Evolutionary conservation across 2,888 invertebrate species (phyloP).

Genomic region (Metellina segmentata): DNA sequence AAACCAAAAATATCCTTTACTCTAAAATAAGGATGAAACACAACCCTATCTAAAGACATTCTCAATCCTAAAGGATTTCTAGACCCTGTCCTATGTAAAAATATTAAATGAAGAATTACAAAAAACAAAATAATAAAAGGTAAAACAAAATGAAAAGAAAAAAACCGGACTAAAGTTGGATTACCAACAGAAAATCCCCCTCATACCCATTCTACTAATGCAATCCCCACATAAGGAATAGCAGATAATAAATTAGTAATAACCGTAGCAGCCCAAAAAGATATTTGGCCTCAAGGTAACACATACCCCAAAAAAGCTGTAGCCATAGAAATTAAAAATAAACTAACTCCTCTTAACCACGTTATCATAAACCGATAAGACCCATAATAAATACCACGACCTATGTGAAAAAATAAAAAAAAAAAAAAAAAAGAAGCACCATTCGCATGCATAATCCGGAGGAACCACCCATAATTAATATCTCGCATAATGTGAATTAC

Average conservation of each 20-base stretch:
- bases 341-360: slow-evolving; percentile 86
- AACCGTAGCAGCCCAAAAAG: slow-evolving; percentile 90
- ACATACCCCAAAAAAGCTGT: slow-evolving; percentile 90
- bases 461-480: slow-evolving; percentile 86
- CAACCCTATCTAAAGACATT: slow-evolving; percentile 86
- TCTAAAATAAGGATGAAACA: slow-evolving; percentile 86
- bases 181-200: slow-evolving; percentile 89
- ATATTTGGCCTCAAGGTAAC: slow-evolving; percentile 90
- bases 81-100: slow-evolving; percentile 86
- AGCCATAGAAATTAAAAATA: slow-evolving; percentile 86
- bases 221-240: slow-evolving; percentile 86
- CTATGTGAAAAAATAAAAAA: slow-evolving; percentile 86
- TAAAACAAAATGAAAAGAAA: slow-evolving; percentile 87
- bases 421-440: slow-evolving; percentile 88
- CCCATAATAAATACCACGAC: slow-evolving; percentile 82
- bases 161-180: slow-evolving; percentile 89
- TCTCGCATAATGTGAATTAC: slow-evolving; percentile 84
- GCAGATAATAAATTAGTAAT: slow-evolving; percentile 89
- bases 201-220: slow-evolving; percentile 87
- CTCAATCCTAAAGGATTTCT: slow-evolving; percentile 86
- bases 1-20: slow-evolving; percentile 86
- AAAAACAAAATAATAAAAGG: slow-evolving; percentile 86
- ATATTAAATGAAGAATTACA: slow-evolving; percentile 85
- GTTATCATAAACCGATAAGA: slow-evolving; percentile 83
- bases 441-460: slow-evolving; percentile 86